Percentiles rank a stretch among this genome's conserved stretches.
Conservation (phyloP, 2,888 invertebrate species). For the Gandaritis pyraliata region DNA sequence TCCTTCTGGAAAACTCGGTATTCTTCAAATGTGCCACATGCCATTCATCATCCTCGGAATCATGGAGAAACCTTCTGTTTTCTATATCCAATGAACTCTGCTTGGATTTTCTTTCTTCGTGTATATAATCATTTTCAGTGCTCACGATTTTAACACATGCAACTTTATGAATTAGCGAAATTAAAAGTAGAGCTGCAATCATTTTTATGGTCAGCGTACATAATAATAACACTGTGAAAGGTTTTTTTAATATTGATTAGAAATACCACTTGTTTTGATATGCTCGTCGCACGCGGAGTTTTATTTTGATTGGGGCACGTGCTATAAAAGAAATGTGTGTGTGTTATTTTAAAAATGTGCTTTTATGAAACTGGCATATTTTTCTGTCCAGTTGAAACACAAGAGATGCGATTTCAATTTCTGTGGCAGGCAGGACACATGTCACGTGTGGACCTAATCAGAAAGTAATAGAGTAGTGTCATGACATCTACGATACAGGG, state of each 20-base stretch:
- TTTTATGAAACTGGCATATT: no score
- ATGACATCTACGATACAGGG: no score
- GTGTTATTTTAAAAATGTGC: no score
- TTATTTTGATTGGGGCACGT: slow-evolving; percentile 25
- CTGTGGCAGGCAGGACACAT: no score
- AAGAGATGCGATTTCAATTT: no score
- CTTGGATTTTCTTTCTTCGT: slow-evolving; percentile 28
- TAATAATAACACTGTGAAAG: slow-evolving; percentile 19
- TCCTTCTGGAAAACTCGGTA: slow-evolving; percentile 44
- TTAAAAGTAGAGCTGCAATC: slow-evolving; percentile 20
- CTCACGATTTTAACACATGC: slow-evolving; percentile 29
- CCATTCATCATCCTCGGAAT: slow-evolving; percentile 58
- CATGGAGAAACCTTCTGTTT: slow-evolving; percentile 51
- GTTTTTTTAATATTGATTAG: slow-evolving; percentile 8
- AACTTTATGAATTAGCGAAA: slow-evolving; percentile 16
- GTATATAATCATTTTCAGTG: slow-evolving; percentile 35
- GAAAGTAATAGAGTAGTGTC: no score
- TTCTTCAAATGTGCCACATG: slow-evolving; percentile 59
- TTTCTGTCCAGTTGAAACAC: no score
- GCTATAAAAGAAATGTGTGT: no score
- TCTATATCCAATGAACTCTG: slow-evolving; percentile 24
- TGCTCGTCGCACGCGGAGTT: slow-evolving; percentile 9
- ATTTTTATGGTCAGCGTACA: slow-evolving; percentile 24
- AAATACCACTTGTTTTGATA: slow-evolving; percentile 14
- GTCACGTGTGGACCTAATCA: no score